Evolutionary conservation across 2,797 vertebrate species (phyloP).

Genomic region (Sciurus carolinensis): DNA sequence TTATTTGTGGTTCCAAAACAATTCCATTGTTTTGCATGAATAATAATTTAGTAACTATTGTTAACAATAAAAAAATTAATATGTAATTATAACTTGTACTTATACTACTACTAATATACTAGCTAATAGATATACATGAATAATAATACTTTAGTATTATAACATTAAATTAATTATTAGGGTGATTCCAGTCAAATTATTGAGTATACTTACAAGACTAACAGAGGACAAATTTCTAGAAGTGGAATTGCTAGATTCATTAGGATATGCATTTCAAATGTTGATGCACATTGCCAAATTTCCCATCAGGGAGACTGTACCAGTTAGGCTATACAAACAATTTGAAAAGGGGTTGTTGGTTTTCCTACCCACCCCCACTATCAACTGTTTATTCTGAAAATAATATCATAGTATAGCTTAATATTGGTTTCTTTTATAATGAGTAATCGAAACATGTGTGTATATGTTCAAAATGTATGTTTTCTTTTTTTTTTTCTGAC

Average conservation of each 20-base stretch:
- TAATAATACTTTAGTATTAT: background rate
- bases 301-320: background rate
- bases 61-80: background rate
- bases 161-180: background rate
- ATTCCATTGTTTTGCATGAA: conserved; percentile 9
- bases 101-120: background rate
- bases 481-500: background rate
- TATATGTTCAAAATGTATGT: background rate
- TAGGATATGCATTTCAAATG: conserved; percentile 7
- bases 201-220: background rate
- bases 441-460: conserved; percentile 10
- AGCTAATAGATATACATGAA: background rate
- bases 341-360: background rate
- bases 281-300: background rate
- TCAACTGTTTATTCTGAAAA: conserved; percentile 45
- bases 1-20: background rate
- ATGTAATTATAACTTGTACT: background rate
- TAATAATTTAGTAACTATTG: background rate
- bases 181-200: background rate
- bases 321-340: background rate
- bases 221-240: conserved; percentile 21
- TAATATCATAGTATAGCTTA: conserved; percentile 26
- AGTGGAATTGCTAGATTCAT: conserved; percentile 24
- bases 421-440: conserved; percentile 22
- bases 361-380: background rate